Evolutionary conservation across 2,888 invertebrate genomes (phyloP).

Genomic region (Agrochola litura): DNA sequence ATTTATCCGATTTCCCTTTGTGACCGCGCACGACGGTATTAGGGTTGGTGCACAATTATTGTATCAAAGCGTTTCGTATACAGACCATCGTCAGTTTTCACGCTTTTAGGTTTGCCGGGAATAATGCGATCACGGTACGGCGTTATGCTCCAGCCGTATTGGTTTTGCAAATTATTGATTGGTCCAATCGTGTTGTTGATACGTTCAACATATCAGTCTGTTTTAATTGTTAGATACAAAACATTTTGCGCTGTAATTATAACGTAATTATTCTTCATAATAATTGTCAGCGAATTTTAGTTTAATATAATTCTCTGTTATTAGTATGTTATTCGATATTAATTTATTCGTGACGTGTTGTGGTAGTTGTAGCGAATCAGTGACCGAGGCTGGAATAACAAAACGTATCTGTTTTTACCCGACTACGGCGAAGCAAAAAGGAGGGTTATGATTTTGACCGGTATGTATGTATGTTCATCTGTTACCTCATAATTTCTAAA

Average conservation of each 20-base stretch:
- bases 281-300: constrained; percentile 13
- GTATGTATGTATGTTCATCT: too few relatives aligned
- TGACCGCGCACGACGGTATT: constrained; percentile 67
- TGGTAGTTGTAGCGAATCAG: not conserved
- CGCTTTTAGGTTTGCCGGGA: constrained; percentile 52
- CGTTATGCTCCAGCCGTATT: constrained; percentile 32
- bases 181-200: constrained; percentile 9
- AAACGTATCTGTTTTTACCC: not conserved
- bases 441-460: too few relatives aligned
- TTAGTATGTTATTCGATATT: constrained; percentile 23
- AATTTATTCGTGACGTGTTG: not conserved
- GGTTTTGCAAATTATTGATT: constrained; percentile 50
- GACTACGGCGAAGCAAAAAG: too few relatives aligned
- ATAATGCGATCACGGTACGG: constrained; percentile 46
- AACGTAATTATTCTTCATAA: not conserved
- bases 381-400: not conserved
- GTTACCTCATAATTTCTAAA: too few relatives aligned
- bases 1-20: constrained; percentile 77
- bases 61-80: constrained; percentile 68
- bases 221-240: not conserved
- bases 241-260: not conserved
- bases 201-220: not conserved
- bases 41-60: constrained; percentile 73
- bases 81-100: constrained; percentile 53
- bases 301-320: not conserved